Base-by-base conservation (phyloP, 2,888 invertebrate species). In the Furcula furcula region DNA sequence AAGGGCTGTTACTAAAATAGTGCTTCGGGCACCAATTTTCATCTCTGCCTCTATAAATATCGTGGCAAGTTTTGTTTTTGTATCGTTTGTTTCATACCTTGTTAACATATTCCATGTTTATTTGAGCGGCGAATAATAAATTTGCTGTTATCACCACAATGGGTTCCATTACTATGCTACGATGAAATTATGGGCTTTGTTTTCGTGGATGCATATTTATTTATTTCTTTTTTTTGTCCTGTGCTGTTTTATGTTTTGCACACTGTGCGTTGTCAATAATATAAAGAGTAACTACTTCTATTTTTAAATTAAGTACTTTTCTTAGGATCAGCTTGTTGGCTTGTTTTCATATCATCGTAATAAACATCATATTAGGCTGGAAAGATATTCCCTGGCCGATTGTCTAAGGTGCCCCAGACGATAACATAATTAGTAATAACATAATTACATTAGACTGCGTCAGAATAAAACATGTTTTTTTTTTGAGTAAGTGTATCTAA, bases 1-100 rank as follows among this genome's bases (percentile, higher is more conserved):
- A 74, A 65, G 61, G 57, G 64, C 43, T 50, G 51, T 43, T 61
- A 65, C 67, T 74, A 65, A 76, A 74, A 73, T 71, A 69, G 58
- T 40, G 71, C 79, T 65, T 32, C 42, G 40, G 66, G 71, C 71
- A 60, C 59, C 71, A 75, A 75, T 78, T 75, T 69, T 52, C 67
- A 66, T 61, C 65, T 28, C 38, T 35, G 51, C 52, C 44, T 54
- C 68, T 65, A 76, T 76, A 79, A 77, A 77, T 77, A 74, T 66
- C 0, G 16, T 29, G 37, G 54, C 40, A 42, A 31, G 44, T 56
- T 55, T 59, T 54, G 45, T 55, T 50, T 55, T 51, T 42, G 41
- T 46, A 41, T 47, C 50, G 49, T 58, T 62, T 58, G 50, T 53
- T 52, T 54, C 51, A 54, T 60, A 55, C 55, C 71, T 74, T 72